phyloP scores from a whole-genome alignment of 2,888 invertebrate genomes.

The Athalia rosae region DNA sequence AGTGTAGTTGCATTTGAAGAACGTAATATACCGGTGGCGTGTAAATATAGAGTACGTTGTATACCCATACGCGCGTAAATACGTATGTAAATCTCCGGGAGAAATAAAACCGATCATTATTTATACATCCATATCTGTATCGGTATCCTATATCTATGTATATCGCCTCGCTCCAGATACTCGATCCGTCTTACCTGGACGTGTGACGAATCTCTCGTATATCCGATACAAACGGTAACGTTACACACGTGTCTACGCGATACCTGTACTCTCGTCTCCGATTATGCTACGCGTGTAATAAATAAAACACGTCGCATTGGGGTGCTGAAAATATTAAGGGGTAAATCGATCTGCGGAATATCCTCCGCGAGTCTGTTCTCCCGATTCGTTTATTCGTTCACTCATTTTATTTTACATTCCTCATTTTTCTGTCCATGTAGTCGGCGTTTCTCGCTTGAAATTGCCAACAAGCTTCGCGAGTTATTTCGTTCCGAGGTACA shows the following conservation, averaged over 20 bases:
- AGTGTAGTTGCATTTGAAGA: too few species aligned
- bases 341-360: neutral
- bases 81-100: too few species aligned
- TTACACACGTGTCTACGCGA: neutral
- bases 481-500: slow-evolving; percentile 3
- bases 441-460: neutral
- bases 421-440: neutral
- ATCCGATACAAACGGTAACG: slow-evolving; percentile 31
- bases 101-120: too few species aligned
- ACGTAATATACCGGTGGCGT: too few species aligned
- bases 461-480: slow-evolving; percentile 19
- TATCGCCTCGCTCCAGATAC: slow-evolving; percentile 46
- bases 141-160: neutral
- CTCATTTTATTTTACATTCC: neutral
- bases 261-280: neutral
- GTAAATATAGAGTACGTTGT: too few species aligned
- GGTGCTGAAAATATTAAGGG: too few species aligned
- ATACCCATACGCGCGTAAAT: too few species aligned
- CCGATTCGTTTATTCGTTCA: neutral
- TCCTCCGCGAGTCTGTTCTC: neutral
- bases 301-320: too few species aligned
- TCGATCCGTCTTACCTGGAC: slow-evolving; percentile 25
- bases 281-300: neutral
- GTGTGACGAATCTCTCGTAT: slow-evolving; percentile 45
- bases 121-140: too few species aligned